phyloP scores from a whole-genome alignment of 2,797 vertebrate genomes.

The Enteromius argenteus region DNA sequence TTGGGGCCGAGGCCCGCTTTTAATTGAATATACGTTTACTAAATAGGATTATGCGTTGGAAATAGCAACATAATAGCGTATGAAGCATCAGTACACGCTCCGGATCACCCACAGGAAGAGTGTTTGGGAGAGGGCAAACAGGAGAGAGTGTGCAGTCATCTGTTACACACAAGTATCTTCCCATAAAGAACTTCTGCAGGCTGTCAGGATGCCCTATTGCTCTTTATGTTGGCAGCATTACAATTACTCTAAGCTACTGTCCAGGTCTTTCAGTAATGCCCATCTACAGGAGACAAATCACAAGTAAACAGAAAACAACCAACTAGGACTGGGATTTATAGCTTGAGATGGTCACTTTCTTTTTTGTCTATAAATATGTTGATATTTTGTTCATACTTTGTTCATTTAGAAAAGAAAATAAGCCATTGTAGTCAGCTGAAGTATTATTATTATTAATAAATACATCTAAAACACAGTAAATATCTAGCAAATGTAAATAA shows the following conservation, averaged over 20 bases:
- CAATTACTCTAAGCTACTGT: conserved; percentile 69
- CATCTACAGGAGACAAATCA: conserved; percentile 60
- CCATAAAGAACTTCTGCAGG: conserved; percentile 32
- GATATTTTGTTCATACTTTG: background rate
- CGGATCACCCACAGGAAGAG: conserved; percentile 23
- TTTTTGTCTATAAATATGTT: background rate
- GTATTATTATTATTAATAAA: background rate
- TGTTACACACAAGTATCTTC: conserved; percentile 42
- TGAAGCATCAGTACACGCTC: conserved; percentile 33
- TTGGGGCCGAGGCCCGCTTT: conserved; percentile 62
- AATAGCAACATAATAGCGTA: conserved; percentile 58
- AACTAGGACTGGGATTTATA: background rate
- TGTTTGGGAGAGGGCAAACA: conserved; percentile 45
- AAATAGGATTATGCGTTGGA: conserved; percentile 74
- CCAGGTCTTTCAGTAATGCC: conserved; percentile 57
- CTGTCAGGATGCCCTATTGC: conserved; percentile 57
- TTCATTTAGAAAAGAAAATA: background rate
- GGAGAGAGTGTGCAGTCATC: conserved; percentile 26
- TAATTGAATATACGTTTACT: conserved; percentile 76
- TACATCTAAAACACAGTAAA: background rate
- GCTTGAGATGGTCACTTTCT: conserved; percentile 18
- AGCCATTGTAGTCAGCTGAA: background rate
- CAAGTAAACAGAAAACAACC: conserved; percentile 47
- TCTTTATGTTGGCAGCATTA: conserved; percentile 64
- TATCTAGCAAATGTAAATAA: background rate